Conservation (phyloP, 2,113 vertebrate genomes). For the Hippocampus guttulatus region DNA sequence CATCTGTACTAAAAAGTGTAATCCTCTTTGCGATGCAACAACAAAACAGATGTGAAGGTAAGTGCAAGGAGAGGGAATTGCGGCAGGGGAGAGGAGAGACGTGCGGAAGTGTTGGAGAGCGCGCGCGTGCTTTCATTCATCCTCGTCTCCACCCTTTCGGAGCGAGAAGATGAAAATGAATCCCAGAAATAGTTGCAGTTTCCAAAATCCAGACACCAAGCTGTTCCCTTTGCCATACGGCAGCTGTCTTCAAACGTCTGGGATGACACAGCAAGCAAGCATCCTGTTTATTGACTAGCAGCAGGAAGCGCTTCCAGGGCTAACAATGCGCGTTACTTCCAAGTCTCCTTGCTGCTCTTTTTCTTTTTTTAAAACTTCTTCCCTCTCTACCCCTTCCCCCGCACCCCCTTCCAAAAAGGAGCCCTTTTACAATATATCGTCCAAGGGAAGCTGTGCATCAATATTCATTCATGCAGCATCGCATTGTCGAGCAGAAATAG, state of each 20-base stretch:
- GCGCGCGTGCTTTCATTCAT: constrained; percentile 28
- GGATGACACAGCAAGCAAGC: constrained; percentile 70
- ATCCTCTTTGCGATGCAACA: constrained; percentile 56
- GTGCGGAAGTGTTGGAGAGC: not conserved
- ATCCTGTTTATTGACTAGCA: constrained; percentile 69
- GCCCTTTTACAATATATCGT: constrained; percentile 43
- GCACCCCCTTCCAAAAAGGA: not conserved
- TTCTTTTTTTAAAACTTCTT: constrained; percentile 29
- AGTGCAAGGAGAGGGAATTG: constrained; percentile 37
- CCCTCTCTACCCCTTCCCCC: constrained; percentile 2
- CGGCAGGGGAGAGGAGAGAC: constrained; percentile 12
- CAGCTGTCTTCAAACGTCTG: constrained; percentile 68
- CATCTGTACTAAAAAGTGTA: constrained; percentile 43
- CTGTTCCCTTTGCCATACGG: constrained; percentile 63
- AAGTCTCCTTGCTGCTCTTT: constrained; percentile 55
- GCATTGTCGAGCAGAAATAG: constrained; percentile 63
- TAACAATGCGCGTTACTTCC: constrained; percentile 65
- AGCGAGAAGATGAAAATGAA: constrained; percentile 38
- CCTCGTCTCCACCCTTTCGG: constrained; percentile 18
- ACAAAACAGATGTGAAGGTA: constrained; percentile 54
- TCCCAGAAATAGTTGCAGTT: constrained; percentile 63
- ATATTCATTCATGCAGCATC: constrained; percentile 69
- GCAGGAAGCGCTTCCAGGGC: constrained; percentile 64
- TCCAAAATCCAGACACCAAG: constrained; percentile 61
- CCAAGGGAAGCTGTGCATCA: constrained; percentile 59